Evolutionary conservation across 1,140 invertebrate genomes (phyloP).

Genomic region (Caenorhabditis remanei): DNA sequence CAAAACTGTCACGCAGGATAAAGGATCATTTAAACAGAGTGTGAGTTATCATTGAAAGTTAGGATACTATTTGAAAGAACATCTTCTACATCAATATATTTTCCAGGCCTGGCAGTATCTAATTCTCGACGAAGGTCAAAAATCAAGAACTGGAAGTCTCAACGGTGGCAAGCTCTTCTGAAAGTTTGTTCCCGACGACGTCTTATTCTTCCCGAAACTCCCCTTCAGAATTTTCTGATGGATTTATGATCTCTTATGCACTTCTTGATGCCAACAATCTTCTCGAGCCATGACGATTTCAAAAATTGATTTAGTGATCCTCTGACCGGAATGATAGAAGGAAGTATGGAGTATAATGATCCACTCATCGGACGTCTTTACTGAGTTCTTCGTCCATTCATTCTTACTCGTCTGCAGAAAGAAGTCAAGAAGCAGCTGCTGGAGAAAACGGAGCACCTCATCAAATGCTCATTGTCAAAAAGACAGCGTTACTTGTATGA

Average conservation of each 20-base stretch:
- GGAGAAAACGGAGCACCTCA: conserved; percentile 97
- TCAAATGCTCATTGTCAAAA: conserved; percentile 95
- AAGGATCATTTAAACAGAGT: conserved; percentile 90
- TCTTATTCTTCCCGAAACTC: conserved; percentile 94
- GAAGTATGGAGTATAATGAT: conserved; percentile 93
- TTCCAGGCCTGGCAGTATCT: conserved; percentile 95
- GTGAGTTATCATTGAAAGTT: no score
- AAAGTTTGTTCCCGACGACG: conserved; percentile 95
- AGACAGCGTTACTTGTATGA: conserved; percentile 97
- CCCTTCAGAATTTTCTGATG: conserved; percentile 98
- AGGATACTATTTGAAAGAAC: no score
- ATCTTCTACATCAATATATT: no score
- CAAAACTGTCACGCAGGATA: conserved; percentile 98
- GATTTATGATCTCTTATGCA: conserved; percentile 99
- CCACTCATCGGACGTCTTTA: conserved; percentile 93
- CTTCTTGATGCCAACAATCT: conserved; percentile 99
- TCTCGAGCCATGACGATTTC: conserved; percentile 96
- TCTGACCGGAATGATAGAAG: conserved; percentile 97
- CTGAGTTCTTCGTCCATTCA: conserved; percentile 96
- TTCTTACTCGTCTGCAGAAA: conserved; percentile 91
- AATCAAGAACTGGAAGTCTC: conserved; percentile 99
- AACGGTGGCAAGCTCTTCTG: conserved; percentile 95
- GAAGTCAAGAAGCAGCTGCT: conserved; percentile 99
- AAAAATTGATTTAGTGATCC: conserved; percentile 99
- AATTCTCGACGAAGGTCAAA: conserved; percentile 98